These are phyloP conservation scores for Phalacrocorax pelagicus DNA, from an alignment of 2,113 vertebrate genomes.

Conservation along the genomic window DNA sequence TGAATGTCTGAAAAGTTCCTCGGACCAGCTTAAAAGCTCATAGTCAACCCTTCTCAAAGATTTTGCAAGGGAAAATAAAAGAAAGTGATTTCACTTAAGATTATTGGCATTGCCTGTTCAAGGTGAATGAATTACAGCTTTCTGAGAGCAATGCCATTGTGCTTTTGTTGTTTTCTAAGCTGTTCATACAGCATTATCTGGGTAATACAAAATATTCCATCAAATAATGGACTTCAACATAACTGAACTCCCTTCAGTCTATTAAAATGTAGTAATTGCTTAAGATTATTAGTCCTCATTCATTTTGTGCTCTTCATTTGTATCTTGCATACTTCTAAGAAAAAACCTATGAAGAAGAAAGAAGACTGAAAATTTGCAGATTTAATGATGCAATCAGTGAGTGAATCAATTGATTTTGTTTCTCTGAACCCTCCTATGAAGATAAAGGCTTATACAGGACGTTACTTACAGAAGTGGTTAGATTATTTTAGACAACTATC, in stretches of 20 bases:
- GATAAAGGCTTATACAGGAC: background rate
- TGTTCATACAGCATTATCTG: background rate
- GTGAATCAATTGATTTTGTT: background rate
- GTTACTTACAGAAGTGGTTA: background rate
- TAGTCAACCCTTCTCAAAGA: background rate
- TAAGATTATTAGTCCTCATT: background rate
- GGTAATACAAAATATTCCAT: background rate
- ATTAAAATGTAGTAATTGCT: background rate
- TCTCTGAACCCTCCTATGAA: background rate
- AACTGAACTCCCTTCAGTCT: background rate
- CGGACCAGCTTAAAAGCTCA: background rate
- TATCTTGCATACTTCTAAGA: background rate
- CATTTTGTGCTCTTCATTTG: background rate
- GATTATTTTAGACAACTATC: background rate
- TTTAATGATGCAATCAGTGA: background rate
- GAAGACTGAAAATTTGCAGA: background rate
- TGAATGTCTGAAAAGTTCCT: background rate
- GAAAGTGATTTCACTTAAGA: background rate
- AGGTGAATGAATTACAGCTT: background rate
- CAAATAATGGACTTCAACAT: background rate
- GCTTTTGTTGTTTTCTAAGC: background rate
- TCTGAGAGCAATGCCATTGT: background rate
- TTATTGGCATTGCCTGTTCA: background rate
- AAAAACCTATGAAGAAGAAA: background rate
- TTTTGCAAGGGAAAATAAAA: background rate